These are phyloP conservation scores for Leptopilina syphax DNA, from an alignment of 2,888 invertebrate species.

Conservation along the genomic window DNA sequence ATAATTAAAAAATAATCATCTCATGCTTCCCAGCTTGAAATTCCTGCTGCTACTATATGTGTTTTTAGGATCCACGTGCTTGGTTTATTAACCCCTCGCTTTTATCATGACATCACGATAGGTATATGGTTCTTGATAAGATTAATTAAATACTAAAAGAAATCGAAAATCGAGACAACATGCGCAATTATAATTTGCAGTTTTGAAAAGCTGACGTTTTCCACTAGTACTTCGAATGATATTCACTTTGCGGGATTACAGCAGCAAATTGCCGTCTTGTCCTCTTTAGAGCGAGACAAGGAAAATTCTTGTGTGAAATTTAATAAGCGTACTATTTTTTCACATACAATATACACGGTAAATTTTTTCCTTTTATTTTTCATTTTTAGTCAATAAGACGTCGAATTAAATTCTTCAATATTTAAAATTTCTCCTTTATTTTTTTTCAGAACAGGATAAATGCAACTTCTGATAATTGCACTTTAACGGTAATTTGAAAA, in stretches of 20 bases:
- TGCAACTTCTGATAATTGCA: conserved; percentile 6
- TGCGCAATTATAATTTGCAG: conserved; percentile 11
- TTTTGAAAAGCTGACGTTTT: conserved; percentile 24
- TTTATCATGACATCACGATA: conserved; percentile 32
- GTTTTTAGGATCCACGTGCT: conserved; percentile 34
- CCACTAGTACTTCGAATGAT: conserved; percentile 25
- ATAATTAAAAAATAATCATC: neutral
- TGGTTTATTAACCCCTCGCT: conserved; percentile 28
- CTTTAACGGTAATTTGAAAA: conserved; percentile 1
- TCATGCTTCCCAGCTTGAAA: conserved; percentile 24
- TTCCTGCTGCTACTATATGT: conserved; percentile 15
- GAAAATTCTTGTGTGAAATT: conserved; percentile 44
- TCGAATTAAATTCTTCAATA: neutral
- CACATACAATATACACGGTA: conserved; percentile 18
- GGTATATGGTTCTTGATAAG: conserved; percentile 27
- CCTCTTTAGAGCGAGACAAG: conserved; percentile 37
- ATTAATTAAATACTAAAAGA: conserved; percentile 6
- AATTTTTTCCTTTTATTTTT: neutral
- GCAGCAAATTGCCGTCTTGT: conserved; percentile 31
- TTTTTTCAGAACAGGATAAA: conserved; percentile 11
- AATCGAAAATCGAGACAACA: conserved; percentile 18
- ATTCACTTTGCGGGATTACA: conserved; percentile 11
- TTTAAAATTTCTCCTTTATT: neutral
- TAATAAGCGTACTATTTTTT: conserved; percentile 22
- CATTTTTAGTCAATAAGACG: neutral